A percentile compares a stretch with the other conserved stretches of the same genome.
These are phyloP conservation scores for Campoletis raptor DNA, from an alignment of 2,888 invertebrate genomes.

Conservation along the genomic window DNA sequence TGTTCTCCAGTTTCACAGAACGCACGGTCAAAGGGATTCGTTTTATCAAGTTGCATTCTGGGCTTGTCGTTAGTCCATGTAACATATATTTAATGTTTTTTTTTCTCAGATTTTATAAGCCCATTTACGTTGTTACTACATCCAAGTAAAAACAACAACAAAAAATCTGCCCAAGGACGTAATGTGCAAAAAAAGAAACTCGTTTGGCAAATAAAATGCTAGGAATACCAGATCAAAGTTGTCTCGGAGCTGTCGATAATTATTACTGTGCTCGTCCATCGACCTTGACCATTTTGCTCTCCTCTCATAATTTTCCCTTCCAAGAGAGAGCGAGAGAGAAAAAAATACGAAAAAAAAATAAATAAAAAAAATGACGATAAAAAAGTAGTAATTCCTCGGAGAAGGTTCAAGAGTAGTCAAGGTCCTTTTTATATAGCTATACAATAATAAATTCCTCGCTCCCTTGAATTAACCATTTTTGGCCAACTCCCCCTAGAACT, in stretches of 20 bases:
- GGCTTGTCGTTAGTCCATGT: neutral
- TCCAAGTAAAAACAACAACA: neutral
- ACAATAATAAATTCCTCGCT: constrained; percentile 21
- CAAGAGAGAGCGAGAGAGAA: constrained; percentile 10
- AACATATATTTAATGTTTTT: neutral
- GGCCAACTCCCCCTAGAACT: neutral
- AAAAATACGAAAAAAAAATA: constrained; percentile 13
- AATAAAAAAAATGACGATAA: neutral
- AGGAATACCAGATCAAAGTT: constrained; percentile 2
- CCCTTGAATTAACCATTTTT: constrained; percentile 30
- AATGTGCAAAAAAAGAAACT: constrained; percentile 11
- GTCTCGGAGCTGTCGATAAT: constrained; percentile 44
- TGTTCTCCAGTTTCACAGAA: constrained; percentile 52
- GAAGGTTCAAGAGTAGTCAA: constrained; percentile 25
- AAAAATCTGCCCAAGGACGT: neutral
- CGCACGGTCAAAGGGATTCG: constrained; percentile 4
- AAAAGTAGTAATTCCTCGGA: constrained; percentile 30
- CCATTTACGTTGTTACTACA: neutral
- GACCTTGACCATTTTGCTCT: constrained; percentile 50
- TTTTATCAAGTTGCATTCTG: constrained; percentile 46
- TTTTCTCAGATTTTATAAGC: neutral
- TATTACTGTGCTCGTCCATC: constrained; percentile 30
- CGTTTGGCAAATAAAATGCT: neutral
- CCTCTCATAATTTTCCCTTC: constrained; percentile 12
- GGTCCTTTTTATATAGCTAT: constrained; percentile 10